phyloP scores from a whole-genome alignment of 2,888 invertebrate genomes.

The Bedellia somnulentella region DNA sequence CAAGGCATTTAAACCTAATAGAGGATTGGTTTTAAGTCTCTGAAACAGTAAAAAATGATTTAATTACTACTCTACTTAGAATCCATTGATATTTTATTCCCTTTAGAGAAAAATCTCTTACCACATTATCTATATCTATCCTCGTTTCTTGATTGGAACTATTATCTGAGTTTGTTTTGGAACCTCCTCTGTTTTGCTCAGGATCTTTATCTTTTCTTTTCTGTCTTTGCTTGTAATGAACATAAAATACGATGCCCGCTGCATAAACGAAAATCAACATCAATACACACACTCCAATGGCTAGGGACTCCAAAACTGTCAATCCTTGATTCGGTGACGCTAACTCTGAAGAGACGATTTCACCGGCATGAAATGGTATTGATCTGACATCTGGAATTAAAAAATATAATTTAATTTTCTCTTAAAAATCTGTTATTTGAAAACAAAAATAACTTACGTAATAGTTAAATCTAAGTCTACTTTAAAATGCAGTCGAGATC shows the following conservation, averaged over 20 bases:
- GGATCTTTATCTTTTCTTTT: constrained; percentile 52
- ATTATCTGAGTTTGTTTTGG: constrained; percentile 29
- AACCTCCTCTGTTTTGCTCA: constrained; percentile 22
- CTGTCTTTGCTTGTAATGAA: constrained; percentile 71
- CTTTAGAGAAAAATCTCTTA: too few relatives aligned
- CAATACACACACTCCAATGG: constrained; percentile 79
- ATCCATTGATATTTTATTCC: too few relatives aligned
- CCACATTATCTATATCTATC: constrained; percentile 48
- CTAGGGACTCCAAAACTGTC: constrained; percentile 75
- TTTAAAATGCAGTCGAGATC: too few relatives aligned
- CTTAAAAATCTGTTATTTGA: not conserved
- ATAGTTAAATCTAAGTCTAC: too few relatives aligned
- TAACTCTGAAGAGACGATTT: constrained; percentile 50
- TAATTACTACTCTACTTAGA: not conserved
- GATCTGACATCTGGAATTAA: constrained; percentile 70
- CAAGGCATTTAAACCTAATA: constrained; percentile 32
- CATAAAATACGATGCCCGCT: constrained; percentile 79
- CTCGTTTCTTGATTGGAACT: constrained; percentile 35
- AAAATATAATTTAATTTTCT: too few relatives aligned
- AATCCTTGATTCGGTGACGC: constrained; percentile 61
- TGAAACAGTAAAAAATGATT: constrained; percentile 17
- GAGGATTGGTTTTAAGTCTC: constrained; percentile 46
- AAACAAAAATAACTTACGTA: too few relatives aligned
- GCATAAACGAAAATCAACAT: constrained; percentile 80
- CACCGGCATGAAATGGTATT: constrained; percentile 72